phyloP scores from a whole-genome alignment of 2,888 invertebrate species.

The Dynastes grantii region DNA sequence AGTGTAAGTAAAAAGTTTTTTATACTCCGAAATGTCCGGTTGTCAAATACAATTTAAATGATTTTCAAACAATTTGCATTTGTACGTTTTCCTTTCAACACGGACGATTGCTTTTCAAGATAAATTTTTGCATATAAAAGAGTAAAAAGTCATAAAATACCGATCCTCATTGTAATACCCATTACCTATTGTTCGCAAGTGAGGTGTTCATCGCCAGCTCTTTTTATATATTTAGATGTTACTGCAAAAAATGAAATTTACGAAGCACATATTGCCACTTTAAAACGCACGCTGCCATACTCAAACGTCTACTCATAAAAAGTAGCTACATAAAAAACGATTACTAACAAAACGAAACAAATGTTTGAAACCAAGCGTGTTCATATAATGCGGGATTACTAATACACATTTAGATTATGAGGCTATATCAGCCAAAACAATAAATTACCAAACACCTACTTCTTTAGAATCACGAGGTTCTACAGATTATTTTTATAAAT shows the following conservation, averaged over 20 bases:
- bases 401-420: constrained; percentile 19
- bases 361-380: constrained; percentile 16
- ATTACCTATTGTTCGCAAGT: constrained; percentile 1
- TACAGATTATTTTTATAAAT: constrained; percentile 5
- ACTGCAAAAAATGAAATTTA: constrained; percentile 13
- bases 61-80: too few species aligned
- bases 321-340: constrained; percentile 29
- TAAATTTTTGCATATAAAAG: too few species aligned
- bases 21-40: too few species aligned
- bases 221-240: background rate
- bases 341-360: constrained; percentile 24
- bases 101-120: too few species aligned
- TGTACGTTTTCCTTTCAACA: too few species aligned
- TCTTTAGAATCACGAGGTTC: constrained; percentile 3
- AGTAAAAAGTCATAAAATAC: background rate
- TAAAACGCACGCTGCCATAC: constrained; percentile 11
- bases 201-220: background rate
- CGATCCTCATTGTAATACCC: background rate
- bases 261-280: constrained; percentile 10
- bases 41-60: too few species aligned
- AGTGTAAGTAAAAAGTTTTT: too few species aligned
- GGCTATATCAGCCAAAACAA: constrained; percentile 21
- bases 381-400: constrained; percentile 11
- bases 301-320: constrained; percentile 7
- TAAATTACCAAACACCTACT: constrained; percentile 24